Percentiles rank a stretch among this genome's conserved stretches.
These are phyloP conservation scores for Andrena minutula DNA, from an alignment of 2,888 invertebrate genomes.

Conservation along the genomic window DNA sequence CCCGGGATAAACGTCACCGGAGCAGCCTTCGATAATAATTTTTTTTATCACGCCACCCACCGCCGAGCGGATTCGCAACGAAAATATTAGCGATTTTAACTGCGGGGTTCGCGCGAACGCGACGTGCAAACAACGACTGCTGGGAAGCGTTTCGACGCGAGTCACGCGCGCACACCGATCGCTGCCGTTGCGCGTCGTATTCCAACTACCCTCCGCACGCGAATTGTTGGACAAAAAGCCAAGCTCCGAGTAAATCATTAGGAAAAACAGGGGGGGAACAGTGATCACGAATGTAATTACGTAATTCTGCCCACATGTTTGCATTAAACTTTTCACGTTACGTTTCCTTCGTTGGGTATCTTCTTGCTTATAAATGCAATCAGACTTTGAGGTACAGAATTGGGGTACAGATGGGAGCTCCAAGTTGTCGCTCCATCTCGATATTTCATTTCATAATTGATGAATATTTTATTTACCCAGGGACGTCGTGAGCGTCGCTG, in stretches of 20 bases:
- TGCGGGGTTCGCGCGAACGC: neutral
- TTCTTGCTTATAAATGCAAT: too few species aligned
- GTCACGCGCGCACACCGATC: conserved; percentile 24
- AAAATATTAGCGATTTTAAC: conserved; percentile 56
- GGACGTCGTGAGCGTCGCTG: neutral
- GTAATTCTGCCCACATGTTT: too few species aligned
- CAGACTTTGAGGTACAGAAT: too few species aligned
- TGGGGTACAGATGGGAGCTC: too few species aligned
- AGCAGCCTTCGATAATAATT: conserved; percentile 34
- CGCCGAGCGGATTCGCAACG: conserved; percentile 12
- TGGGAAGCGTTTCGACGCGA: neutral
- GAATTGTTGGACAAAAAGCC: conserved; percentile 21
- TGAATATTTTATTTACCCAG: conserved; percentile 5
- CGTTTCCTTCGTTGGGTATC: too few species aligned
- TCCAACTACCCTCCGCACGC: neutral
- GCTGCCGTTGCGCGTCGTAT: neutral
- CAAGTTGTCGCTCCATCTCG: neutral
- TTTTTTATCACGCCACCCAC: conserved; percentile 19
- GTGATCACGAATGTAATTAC: too few species aligned
- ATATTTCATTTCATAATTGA: conserved; percentile 27
- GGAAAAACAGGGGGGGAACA: too few species aligned
- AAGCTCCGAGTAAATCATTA: conserved; percentile 18
- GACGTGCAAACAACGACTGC: conserved; percentile 15
- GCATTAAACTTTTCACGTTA: too few species aligned
- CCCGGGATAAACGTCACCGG: conserved; percentile 33